Evolutionary conservation across 2,888 invertebrate species (phyloP), one percentile per base, ranked within the genome.

Genomic region (Platycheirus rosarum): DNA sequence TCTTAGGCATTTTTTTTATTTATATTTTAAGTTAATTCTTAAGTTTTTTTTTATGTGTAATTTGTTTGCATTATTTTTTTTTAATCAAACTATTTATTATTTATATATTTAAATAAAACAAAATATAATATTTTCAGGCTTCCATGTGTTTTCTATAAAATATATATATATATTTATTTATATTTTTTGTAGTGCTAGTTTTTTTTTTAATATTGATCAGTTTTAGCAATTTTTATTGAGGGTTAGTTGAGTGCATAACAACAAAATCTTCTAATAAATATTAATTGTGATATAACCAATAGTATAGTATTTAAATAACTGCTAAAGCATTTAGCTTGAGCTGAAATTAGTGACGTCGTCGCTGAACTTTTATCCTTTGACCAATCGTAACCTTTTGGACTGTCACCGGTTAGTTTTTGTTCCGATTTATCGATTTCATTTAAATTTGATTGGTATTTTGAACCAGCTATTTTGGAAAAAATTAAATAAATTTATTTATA

Each of bases 381-480:
- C 89, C 89, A 89, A 71, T 89, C 90, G 55, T 89, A 88, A 18
- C 88, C 89, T 48, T 89, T 89, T 49, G 89, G 88, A 84, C 87
- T 88, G 62, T 87, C 88, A 55, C 90, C 89, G 82, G 88, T 88
- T 74, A 94, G 93, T 91, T 95, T 95, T 90, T 95, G 95, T 90
- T 95, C 95, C 63, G 94, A 94, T 91, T 95, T 95, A 90, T 94
- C 95, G 88, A 95, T 95, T 91, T 95, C 95, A 90, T 95, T 95
- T 88, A 95, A 91, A 88, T 93, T 93, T 82, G 90, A 94, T 91
- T 94, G 94, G 90, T 94, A 95, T 90, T 95, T 95, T 85, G 94
- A 93, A 90, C 94, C 95, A 94, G 92, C 87, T 91, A 7, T 0
- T 20, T 32, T n/a, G 2, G 7, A 1, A 14, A 16, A n/a, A n/a